phyloP scores from a whole-genome alignment of 1,140 invertebrate species.

The Theocolax elegans region DNA sequence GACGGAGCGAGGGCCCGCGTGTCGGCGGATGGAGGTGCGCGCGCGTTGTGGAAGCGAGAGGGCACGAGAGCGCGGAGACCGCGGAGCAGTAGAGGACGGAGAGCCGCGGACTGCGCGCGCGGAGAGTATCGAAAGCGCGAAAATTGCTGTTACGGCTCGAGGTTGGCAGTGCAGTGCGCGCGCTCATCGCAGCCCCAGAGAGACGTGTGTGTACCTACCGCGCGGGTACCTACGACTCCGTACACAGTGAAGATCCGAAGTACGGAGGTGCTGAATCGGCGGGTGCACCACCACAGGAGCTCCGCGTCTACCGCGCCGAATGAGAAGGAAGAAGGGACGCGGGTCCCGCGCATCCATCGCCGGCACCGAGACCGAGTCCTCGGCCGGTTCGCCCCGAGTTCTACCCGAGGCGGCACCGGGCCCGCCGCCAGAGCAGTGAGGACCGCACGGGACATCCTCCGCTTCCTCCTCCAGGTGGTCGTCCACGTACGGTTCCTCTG shows the following conservation, averaged over 20 bases:
- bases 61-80: not conserved
- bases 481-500: slow-evolving; percentile 9
- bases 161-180: slow-evolving; percentile 41
- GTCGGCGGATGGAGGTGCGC: not conserved
- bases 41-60: not conserved
- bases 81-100: not conserved
- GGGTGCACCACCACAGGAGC: too few relatives aligned
- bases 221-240: too few relatives aligned
- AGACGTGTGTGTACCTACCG: not conserved
- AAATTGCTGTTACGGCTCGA: slow-evolving; percentile 44
- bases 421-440: not conserved
- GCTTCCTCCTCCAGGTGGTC: slow-evolving; percentile 9
- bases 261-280: too few relatives aligned
- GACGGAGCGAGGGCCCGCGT: not conserved
- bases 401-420: not conserved
- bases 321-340: slow-evolving; percentile 4
- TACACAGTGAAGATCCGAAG: too few relatives aligned
- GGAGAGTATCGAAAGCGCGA: slow-evolving; percentile 2
- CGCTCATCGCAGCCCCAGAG: slow-evolving; percentile 24
- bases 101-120: not conserved
- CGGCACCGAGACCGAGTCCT: too few relatives aligned
- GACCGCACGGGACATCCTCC: not conserved
- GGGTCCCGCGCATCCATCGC: too few relatives aligned
- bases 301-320: not conserved
- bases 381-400: too few relatives aligned